Evolutionary conservation across 2,113 vertebrate species (phyloP).

Genomic region (Perca fluviatilis): DNA sequence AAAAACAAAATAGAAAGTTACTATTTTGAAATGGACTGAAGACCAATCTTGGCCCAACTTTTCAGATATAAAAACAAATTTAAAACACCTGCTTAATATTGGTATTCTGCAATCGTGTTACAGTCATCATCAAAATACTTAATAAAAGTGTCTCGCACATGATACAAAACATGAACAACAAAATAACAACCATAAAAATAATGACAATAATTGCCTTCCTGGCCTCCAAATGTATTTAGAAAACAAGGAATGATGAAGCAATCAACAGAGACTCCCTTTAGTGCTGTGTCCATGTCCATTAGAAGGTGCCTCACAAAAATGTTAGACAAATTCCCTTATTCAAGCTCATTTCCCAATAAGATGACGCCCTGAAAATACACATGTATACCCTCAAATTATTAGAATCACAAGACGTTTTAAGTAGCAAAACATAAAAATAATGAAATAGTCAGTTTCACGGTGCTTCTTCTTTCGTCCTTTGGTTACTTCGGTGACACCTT

Average conservation of each 20-base stretch:
- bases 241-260: constrained; percentile 56
- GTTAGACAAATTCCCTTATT: constrained; percentile 63
- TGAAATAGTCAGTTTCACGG: constrained; percentile 30
- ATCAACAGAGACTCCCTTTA: constrained; percentile 41
- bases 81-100: constrained; percentile 77
- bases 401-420: constrained; percentile 10
- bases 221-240: constrained; percentile 74
- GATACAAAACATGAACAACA: constrained; percentile 79
- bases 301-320: constrained; percentile 55
- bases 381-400: constrained; percentile 23
- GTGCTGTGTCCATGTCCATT: constrained; percentile 42
- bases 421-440: constrained; percentile 16
- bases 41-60: constrained; percentile 26
- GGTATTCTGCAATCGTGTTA: constrained; percentile 79
- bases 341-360: constrained; percentile 25
- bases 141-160: constrained; percentile 83
- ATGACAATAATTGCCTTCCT: constrained; percentile 77
- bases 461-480: constrained; percentile 70
- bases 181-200: constrained; percentile 73
- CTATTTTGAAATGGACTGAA: constrained; percentile 61
- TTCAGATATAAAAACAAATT: constrained; percentile 85
- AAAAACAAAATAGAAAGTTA: constrained; percentile 87
- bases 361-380: constrained; percentile 27
- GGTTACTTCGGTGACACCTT: constrained; percentile 65
- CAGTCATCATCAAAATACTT: constrained; percentile 85